These are phyloP conservation scores for Charina bottae DNA, from an alignment of 2,113 vertebrate species.

Conservation along the genomic window DNA sequence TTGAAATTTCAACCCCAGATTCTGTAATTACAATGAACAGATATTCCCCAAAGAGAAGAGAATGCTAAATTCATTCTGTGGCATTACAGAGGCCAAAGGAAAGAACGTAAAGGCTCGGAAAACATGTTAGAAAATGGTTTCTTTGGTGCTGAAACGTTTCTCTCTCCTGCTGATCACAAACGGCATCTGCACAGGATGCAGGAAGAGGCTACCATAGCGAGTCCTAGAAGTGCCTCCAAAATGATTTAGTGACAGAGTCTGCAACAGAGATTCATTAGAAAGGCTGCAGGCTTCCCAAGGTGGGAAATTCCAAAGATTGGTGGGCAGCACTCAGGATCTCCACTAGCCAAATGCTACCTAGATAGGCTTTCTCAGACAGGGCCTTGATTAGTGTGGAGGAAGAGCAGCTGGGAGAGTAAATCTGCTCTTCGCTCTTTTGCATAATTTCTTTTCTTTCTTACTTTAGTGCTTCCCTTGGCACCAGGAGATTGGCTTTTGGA, in stretches of 20 bases:
- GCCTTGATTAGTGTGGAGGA: constrained; percentile 70
- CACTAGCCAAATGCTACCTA: constrained; percentile 62
- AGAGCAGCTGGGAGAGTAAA: constrained; percentile 78
- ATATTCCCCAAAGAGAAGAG: constrained; percentile 3
- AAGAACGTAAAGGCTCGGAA: constrained; percentile 16
- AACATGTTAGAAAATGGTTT: not conserved
- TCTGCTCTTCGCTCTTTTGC: constrained; percentile 74
- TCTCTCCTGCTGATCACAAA: constrained; percentile 12
- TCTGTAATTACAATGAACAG: not conserved
- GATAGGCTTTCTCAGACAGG: constrained; percentile 67
- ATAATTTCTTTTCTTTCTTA: constrained; percentile 67
- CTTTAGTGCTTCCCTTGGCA: constrained; percentile 72
- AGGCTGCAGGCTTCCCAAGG: constrained; percentile 11
- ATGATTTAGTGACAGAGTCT: constrained; percentile 18
- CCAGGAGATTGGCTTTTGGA: constrained; percentile 69
- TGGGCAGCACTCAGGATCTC: constrained; percentile 33
- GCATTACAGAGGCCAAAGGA: not conserved
- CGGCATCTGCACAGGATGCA: not conserved
- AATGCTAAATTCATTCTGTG: not conserved
- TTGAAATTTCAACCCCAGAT: not conserved
- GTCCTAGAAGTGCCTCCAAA: constrained; percentile 3
- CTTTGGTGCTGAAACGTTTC: not conserved
- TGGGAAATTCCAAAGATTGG: constrained; percentile 28
- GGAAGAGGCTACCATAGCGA: not conserved
- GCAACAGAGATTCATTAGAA: constrained; percentile 29